phyloP scores from a whole-genome alignment of 2,113 vertebrate genomes.

The Tetrax tetrax region DNA sequence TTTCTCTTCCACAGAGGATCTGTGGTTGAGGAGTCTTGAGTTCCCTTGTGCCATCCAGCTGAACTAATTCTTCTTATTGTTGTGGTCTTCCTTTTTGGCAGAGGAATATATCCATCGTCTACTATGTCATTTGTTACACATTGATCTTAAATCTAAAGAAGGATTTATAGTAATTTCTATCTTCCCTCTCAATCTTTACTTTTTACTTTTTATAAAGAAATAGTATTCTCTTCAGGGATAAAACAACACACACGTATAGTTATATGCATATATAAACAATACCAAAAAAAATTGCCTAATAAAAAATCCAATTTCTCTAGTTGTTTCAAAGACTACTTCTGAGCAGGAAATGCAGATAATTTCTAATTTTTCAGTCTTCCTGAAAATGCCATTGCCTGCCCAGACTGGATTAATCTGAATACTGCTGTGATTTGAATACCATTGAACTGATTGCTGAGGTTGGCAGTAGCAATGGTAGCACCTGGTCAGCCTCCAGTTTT shows the following conservation, averaged over 20 bases:
- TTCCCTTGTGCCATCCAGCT: not conserved
- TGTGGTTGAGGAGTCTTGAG: not conserved
- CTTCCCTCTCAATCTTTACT: not conserved
- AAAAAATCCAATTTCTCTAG: not conserved
- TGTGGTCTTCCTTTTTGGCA: not conserved
- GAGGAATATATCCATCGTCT: not conserved
- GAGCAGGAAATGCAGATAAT: not conserved
- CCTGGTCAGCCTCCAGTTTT: not conserved
- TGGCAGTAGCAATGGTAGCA: slow-evolving; percentile 3
- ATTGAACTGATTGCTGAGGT: not conserved
- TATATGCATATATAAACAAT: not conserved
- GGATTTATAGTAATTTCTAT: not conserved
- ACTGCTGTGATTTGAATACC: not conserved
- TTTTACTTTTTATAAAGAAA: not conserved
- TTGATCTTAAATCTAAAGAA: not conserved
- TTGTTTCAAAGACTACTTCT: not conserved
- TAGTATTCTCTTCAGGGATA: not conserved
- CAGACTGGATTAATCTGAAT: not conserved
- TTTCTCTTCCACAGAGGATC: not conserved
- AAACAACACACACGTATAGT: not conserved
- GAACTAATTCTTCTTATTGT: not conserved
- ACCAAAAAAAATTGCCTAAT: not conserved
- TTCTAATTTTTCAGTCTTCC: not conserved
- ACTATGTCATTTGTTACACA: not conserved
- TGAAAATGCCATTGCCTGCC: not conserved